phyloP scores from a whole-genome alignment of 1,140 invertebrate genomes.

The Drosophila watanabei region DNA sequence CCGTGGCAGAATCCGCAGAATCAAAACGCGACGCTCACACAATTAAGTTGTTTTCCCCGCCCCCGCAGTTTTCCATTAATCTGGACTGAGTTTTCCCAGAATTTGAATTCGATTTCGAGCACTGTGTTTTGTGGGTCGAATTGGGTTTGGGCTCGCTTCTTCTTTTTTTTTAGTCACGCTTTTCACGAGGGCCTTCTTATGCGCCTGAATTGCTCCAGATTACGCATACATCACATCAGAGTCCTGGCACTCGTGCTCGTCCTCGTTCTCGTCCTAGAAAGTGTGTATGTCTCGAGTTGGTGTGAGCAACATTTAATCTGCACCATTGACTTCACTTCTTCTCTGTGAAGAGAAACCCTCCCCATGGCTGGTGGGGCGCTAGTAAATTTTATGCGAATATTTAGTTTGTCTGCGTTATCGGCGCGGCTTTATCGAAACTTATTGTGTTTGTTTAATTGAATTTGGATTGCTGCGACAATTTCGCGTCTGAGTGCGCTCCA shows the following conservation, averaged over 20 bases:
- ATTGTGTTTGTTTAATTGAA: slow-evolving; percentile 86
- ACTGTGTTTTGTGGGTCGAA: slow-evolving; percentile 41
- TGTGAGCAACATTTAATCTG: slow-evolving; percentile 80
- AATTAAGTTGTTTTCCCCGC: slow-evolving; percentile 68
- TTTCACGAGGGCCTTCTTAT: slow-evolving; percentile 72
- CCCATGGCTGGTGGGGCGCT: slow-evolving; percentile 23
- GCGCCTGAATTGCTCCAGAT: slow-evolving; percentile 85
- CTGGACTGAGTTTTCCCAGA: slow-evolving; percentile 38
- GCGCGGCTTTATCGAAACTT: slow-evolving; percentile 84
- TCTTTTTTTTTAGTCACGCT: slow-evolving; percentile 61
- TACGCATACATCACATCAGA: slow-evolving; percentile 69
- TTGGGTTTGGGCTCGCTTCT: slow-evolving; percentile 32
- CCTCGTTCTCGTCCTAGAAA: not conserved
- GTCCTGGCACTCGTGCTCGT: slow-evolving; percentile 7
- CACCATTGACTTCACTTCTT: slow-evolving; percentile 82
- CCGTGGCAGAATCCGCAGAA: slow-evolving; percentile 54
- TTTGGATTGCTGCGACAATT: slow-evolving; percentile 84
- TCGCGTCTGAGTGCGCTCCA: slow-evolving; percentile 71
- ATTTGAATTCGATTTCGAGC: slow-evolving; percentile 76
- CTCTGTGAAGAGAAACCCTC: slow-evolving; percentile 15
- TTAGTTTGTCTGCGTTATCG: slow-evolving; percentile 82
- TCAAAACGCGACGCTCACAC: slow-evolving; percentile 77
- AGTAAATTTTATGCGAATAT: slow-evolving; percentile 84
- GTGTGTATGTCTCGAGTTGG: slow-evolving; percentile 29
- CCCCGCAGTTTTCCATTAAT: slow-evolving; percentile 16